Evolutionary conservation across 1,140 invertebrate species (phyloP).

Genomic region (Aphidius ervi): DNA sequence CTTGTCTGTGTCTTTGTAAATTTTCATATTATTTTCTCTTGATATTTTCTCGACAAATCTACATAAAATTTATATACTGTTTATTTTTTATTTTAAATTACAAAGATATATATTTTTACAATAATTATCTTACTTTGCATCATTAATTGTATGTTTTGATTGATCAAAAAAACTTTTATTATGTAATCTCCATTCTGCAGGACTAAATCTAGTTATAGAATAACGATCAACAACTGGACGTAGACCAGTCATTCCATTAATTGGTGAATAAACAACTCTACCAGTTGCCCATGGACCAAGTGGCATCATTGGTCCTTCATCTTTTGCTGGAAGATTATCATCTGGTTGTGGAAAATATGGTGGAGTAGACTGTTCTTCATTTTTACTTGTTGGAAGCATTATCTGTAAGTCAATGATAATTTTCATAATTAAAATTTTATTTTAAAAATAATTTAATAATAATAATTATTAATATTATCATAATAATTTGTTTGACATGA

Average conservation of each 20-base stretch:
- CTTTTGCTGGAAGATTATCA: slow-evolving; percentile 50
- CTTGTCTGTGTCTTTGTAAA: slow-evolving; percentile 61
- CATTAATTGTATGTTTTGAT: slow-evolving; percentile 33
- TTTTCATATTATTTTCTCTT: slow-evolving; percentile 57
- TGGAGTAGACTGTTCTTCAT: slow-evolving; percentile 31
- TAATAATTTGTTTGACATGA: slow-evolving; percentile 10
- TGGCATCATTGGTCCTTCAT: slow-evolving; percentile 46
- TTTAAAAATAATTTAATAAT: slow-evolving; percentile 14
- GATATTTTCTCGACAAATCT: slow-evolving; percentile 54
- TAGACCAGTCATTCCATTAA: slow-evolving; percentile 63
- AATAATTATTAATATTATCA: slow-evolving; percentile 20
- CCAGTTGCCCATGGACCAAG: slow-evolving; percentile 67
- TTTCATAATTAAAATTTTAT: neutral
- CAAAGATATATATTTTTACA: neutral
- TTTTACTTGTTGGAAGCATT: slow-evolving; percentile 6
- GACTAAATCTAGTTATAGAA: slow-evolving; percentile 65
- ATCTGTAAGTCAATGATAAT: slow-evolving; percentile 15
- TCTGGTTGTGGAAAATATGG: slow-evolving; percentile 57
- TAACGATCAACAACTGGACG: slow-evolving; percentile 70
- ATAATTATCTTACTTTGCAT: slow-evolving; percentile 19
- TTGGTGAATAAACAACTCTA: slow-evolving; percentile 64
- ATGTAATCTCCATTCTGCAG: slow-evolving; percentile 64
- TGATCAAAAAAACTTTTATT: slow-evolving; percentile 59
- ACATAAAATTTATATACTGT: neutral
- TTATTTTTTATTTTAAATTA: neutral